Conservation (phyloP, 2,113 vertebrate species). For the Tenrec ecaudatus region DNA sequence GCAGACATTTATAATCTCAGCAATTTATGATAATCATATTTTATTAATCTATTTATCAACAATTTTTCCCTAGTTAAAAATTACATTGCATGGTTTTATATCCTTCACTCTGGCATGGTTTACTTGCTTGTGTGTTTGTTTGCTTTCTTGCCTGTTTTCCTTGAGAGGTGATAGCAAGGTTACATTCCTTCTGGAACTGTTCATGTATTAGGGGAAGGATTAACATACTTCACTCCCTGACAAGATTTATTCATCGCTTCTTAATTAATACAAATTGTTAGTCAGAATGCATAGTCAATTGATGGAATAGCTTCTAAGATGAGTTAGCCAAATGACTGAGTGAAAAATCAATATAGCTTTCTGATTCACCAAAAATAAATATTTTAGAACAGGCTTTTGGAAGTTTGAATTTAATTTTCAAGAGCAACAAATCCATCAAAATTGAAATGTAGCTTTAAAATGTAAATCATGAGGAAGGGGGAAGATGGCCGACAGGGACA, state of each 20-base stretch:
- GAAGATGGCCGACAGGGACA: too few species aligned
- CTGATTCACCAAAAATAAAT: not conserved
- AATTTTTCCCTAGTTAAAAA: not conserved
- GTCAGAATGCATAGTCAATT: not conserved
- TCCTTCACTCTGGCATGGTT: not conserved
- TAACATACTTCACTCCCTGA: too few species aligned
- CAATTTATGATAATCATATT: not conserved
- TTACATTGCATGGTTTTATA: not conserved
- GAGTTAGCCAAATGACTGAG: not conserved
- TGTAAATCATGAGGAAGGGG: not conserved
- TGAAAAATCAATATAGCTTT: not conserved
- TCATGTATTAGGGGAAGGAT: too few species aligned
- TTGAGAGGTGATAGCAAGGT: too few species aligned
- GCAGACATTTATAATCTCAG: too few species aligned
- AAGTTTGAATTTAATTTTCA: slow-evolving; percentile 3
- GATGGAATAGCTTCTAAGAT: not conserved
- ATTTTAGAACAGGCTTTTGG: not conserved
- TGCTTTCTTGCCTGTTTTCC: not conserved
- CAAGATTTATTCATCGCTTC: too few species aligned
- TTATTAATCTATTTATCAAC: not conserved
- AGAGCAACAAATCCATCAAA: not conserved
- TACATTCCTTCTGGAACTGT: too few species aligned
- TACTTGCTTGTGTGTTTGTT: not conserved
- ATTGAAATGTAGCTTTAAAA: not conserved
- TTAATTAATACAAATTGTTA: not conserved